phyloP scores from a whole-genome alignment of 1,140 invertebrate genomes.

The Cotesia chilonis region DNA sequence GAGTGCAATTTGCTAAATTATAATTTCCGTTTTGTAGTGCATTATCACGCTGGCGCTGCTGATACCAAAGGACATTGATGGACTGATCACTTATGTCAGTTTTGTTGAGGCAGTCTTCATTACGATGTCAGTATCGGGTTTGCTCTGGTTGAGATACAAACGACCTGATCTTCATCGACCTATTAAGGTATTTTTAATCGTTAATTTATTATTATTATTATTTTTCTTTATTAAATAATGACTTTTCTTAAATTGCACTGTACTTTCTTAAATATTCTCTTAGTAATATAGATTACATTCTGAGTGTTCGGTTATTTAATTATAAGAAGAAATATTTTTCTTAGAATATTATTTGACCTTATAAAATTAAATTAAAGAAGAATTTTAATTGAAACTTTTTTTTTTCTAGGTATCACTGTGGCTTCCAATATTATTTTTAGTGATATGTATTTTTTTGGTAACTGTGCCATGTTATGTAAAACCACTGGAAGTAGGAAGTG shows the following conservation, averaged over 20 bases:
- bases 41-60: constrained; percentile 83
- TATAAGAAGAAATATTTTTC: not conserved
- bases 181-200: constrained; percentile 70
- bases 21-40: constrained; percentile 71
- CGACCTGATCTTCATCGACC: constrained; percentile 74
- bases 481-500: constrained; percentile 84
- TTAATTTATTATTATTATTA: constrained; percentile 17
- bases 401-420: constrained; percentile 70
- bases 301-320: too few species aligned
- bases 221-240: not conserved
- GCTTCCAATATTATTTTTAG: constrained; percentile 84
- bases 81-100: constrained; percentile 91
- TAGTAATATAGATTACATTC: too few species aligned
- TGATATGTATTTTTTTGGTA: constrained; percentile 85
- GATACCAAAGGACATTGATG: constrained; percentile 86
- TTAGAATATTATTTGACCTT: too few species aligned
- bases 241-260: not conserved
- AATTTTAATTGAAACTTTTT: constrained; percentile 11
- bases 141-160: constrained; percentile 86
- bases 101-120: constrained; percentile 95
- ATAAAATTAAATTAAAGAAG: not conserved
- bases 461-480: constrained; percentile 80
- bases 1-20: constrained; percentile 39
- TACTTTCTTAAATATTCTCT: too few species aligned
- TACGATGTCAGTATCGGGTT: constrained; percentile 84